Base-by-base conservation (phyloP, 2,113 vertebrate genomes). In the Sapayoa aenigma region DNA sequence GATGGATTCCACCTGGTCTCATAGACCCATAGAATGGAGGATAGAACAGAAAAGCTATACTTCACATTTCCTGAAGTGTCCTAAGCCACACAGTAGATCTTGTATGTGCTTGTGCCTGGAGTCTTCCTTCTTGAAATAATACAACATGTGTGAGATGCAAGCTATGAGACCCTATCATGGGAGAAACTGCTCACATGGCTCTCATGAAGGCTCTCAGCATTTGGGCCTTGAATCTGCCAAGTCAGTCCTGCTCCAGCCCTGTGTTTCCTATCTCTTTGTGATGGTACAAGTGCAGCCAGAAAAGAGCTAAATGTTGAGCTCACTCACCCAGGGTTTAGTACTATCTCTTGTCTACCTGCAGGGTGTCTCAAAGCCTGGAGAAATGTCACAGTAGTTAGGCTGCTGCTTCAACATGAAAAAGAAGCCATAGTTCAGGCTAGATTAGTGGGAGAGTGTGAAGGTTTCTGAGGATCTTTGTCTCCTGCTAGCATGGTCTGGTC, bases 141-240 rank as follows among this genome's bases (percentile, higher is more conserved):
- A 62, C 1, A 19, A 2, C 1, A 1, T 42, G 18, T 53, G 14
- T 2, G 7, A 87, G 27, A 37, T 41, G 24, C 66, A 49, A 93
- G 22, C 41, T 82, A 23, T 53, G 50, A 85, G 33, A 83, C 2
- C 5, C 9, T 25, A 5, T 27, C 35, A 71, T 0, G 0, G 8
- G 6, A 7, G 11, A 23, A 58, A 59, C 65, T 46, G 9, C 30
- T 63, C 39, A 19, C 1, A 0, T 39, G 28, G 35, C 9, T 91
- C 28, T 7, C 46, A 52, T 35, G 22, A 68, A 71, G 82, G 20
- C 5, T 78, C 23, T 89, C 4, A 3, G 22, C 1, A 1, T 69
- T 42, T 76, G 18, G 20, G 6, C 18, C 31, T 80, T 41, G 22
- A 30, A 53, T 41, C 39, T 74, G 21, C 31, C 15, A 24, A 23